Percentiles rank a stretch among this genome's conserved stretches.
Evolutionary conservation across 2,113 vertebrate genomes (phyloP).

Genomic region (Entomyzon cyanotis): DNA sequence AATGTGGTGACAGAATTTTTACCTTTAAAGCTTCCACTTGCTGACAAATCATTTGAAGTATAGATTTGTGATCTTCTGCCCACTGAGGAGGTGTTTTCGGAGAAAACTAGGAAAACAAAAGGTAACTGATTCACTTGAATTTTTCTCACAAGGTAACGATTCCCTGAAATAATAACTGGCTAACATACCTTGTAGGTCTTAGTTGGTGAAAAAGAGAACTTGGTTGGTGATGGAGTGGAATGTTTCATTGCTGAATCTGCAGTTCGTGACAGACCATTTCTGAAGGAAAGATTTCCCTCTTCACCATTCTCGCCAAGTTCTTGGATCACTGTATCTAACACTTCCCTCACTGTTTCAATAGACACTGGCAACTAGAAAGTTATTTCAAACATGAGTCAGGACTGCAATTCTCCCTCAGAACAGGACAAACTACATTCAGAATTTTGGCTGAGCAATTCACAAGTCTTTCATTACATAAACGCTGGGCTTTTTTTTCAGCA

Average conservation of each 20-base stretch:
- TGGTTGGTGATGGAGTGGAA: constrained; percentile 85
- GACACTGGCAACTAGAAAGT: constrained; percentile 85
- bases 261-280: constrained; percentile 72
- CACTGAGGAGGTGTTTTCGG: constrained; percentile 92
- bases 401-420: neutral
- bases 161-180: neutral
- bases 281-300: constrained; percentile 74
- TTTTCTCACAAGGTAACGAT: neutral
- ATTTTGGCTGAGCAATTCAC: neutral
- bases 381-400: neutral
- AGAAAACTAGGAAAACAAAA: constrained; percentile 79
- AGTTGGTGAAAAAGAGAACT: constrained; percentile 83
- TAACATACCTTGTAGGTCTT: constrained; percentile 85
- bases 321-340: constrained; percentile 88
- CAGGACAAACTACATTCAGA: neutral
- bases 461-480: neutral
- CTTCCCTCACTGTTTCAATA: constrained; percentile 88
- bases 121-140: neutral
- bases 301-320: constrained; percentile 85
- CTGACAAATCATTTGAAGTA: constrained; percentile 93
- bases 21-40: constrained; percentile 97
- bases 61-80: constrained; percentile 92
- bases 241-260: constrained; percentile 83
- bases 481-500: neutral
- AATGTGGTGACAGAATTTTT: neutral